These are phyloP conservation scores for Idaea biselata DNA, from an alignment of 2,888 invertebrate species.

Conservation along the genomic window DNA sequence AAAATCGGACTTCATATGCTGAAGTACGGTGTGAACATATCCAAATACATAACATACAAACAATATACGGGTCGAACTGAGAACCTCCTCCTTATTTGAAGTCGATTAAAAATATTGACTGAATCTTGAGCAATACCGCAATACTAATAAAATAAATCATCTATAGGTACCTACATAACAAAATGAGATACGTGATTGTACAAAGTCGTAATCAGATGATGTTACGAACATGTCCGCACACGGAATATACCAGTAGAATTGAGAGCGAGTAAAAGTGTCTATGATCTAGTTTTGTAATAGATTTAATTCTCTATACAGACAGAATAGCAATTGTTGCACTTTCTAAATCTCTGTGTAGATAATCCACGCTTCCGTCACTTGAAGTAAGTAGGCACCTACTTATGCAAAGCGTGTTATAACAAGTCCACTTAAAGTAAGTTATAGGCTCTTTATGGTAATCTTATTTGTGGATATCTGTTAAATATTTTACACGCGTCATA, in stretches of 20 bases:
- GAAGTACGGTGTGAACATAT: no score
- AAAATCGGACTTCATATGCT: no score
- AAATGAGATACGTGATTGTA: not conserved
- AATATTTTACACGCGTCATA: no score
- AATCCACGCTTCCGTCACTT: not conserved
- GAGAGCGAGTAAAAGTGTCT: slow-evolving; percentile 40
- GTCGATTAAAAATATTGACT: not conserved
- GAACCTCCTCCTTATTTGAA: no score
- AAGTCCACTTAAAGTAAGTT: not conserved
- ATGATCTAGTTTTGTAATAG: slow-evolving; percentile 37
- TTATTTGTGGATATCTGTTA: not conserved
- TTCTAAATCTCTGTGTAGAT: slow-evolving; percentile 32
- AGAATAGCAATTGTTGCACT: slow-evolving; percentile 44
- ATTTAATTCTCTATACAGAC: slow-evolving; percentile 30
- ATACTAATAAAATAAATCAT: not conserved
- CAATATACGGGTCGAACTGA: no score
- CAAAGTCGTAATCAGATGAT: not conserved
- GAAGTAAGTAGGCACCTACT: not conserved
- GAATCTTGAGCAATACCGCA: not conserved
- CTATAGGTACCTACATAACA: not conserved
- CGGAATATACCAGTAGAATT: slow-evolving; percentile 27
- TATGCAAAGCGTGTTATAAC: not conserved
- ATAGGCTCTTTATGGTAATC: not conserved
- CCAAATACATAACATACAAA: no score
- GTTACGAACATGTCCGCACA: slow-evolving; percentile 9